Evolutionary conservation across 2,113 vertebrate species (phyloP), one percentile per base, ranked within the genome.

Genomic region (Acinonyx jubatus): DNA sequence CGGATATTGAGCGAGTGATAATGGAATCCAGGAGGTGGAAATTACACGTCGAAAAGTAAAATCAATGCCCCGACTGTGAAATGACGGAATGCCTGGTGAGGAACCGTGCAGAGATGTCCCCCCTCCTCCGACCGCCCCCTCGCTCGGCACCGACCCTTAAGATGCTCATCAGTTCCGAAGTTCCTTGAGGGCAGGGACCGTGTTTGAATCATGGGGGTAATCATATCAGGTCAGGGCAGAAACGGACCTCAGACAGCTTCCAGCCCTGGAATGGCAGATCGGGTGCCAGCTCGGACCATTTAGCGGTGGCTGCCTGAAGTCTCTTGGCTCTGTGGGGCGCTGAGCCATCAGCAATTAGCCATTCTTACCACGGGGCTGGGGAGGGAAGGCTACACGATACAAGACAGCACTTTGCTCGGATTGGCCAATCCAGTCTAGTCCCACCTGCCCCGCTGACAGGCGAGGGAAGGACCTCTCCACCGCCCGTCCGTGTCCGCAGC

Each of bases 11-110:
- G 92, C 92, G 92, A 97, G 97, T 96, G 97, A 96, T 98, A 98
- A 98, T 98, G 97, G 98, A 98, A 98, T 98, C 96, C 97, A 98
- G 97, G 97, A 98, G 98, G 98, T 97, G 97, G 98, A 98, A 98
- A 98, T 98, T 98, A 98, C 97, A 97, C 98, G 97, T 98, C 63
- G 96, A 98, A 98, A 98, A 97, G 95, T 97, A 97, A 98, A 98
- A 98, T 98, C 97, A 55, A 98, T 98, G 98, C 90, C 87, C 94
- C 96, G 97, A 94, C 97, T 98, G 95, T 96, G 97, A 98, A 97
- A 97, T 97, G 97, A 94, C 97, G 86, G 96, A 91, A 89, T 38
- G 96, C 96, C 89, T 83, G 95, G 98, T 81, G 96, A 97, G 92
- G 89, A 96, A 41, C 89, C 80, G 61, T 89, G 89, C 7, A 7